Evolutionary conservation across 2,888 invertebrate species (phyloP).

Genomic region (Aethes cnicana): DNA sequence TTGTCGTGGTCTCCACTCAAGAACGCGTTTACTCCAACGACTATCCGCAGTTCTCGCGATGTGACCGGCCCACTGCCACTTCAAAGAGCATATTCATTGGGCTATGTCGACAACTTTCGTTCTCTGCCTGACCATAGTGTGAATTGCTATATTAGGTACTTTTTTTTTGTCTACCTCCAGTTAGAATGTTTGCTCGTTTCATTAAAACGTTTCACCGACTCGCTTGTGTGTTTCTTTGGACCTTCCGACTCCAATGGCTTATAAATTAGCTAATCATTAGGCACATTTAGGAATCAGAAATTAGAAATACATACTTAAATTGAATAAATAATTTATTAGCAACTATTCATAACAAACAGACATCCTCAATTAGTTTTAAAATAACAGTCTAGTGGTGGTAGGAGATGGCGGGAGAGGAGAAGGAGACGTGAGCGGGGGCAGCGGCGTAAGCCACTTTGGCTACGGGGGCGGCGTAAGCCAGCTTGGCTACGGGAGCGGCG

Average conservation of each 20-base stretch:
- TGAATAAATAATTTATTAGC: constrained; percentile 51
- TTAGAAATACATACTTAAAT: constrained; percentile 33
- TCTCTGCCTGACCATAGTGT: too few species aligned
- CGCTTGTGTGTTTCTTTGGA: constrained; percentile 17
- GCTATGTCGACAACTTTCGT: too few species aligned
- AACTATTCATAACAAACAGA: constrained; percentile 42
- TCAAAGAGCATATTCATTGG: too few species aligned
- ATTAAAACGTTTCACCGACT: too few species aligned
- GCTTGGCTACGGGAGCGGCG: constrained; percentile 34
- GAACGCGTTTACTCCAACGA: too few species aligned
- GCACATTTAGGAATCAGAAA: constrained; percentile 16
- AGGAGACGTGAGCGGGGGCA: constrained; percentile 45
- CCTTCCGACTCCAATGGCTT: constrained; percentile 18
- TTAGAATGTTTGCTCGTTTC: too few species aligned
- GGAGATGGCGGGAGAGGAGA: constrained; percentile 64
- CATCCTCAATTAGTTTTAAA: constrained; percentile 30
- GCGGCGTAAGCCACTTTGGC: constrained; percentile 43
- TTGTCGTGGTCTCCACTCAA: too few species aligned
- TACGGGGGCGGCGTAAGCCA: constrained; percentile 50
- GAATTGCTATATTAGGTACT: too few species aligned
- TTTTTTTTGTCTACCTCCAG: too few species aligned
- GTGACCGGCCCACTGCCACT: too few species aligned
- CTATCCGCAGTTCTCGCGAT: too few species aligned
- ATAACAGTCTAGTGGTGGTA: constrained; percentile 60
- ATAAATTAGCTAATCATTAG: constrained; percentile 18